Conservation (phyloP, 2,113 vertebrate genomes). For the Myiozetetes cayanensis region DNA sequence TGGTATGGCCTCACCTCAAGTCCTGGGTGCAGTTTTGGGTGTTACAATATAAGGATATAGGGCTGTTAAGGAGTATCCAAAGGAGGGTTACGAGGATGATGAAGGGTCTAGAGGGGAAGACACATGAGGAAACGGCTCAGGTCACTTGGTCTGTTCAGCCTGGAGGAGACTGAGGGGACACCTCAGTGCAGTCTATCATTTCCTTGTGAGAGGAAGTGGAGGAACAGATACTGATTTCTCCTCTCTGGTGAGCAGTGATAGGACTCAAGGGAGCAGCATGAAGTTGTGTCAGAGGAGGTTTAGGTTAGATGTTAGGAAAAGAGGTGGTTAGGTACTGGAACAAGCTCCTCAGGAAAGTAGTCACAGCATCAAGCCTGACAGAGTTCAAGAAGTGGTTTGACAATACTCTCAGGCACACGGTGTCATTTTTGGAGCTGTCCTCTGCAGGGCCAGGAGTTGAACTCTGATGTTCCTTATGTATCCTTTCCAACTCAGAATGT, state of each 20-base stretch:
- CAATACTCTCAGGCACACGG: neutral
- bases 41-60: neutral
- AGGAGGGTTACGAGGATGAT: neutral
- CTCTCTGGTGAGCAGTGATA: neutral
- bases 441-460: neutral
- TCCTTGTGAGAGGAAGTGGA: neutral
- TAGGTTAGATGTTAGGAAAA: neutral
- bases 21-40: neutral
- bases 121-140: neutral
- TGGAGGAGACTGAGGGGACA: neutral
- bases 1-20: fast-evolving
- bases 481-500: neutral
- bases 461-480: fast-evolving
- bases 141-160: neutral
- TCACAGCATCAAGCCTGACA: neutral
- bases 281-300: neutral
- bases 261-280: neutral
- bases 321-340: no score
- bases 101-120: neutral
- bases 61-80: neutral
- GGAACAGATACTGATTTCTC: neutral
- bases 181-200: fast-evolving
- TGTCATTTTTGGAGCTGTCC: neutral
- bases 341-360: neutral
- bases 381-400: neutral